Base-by-base conservation (phyloP, 1,140 invertebrate species). In the Drosophila albomicans region DNA sequence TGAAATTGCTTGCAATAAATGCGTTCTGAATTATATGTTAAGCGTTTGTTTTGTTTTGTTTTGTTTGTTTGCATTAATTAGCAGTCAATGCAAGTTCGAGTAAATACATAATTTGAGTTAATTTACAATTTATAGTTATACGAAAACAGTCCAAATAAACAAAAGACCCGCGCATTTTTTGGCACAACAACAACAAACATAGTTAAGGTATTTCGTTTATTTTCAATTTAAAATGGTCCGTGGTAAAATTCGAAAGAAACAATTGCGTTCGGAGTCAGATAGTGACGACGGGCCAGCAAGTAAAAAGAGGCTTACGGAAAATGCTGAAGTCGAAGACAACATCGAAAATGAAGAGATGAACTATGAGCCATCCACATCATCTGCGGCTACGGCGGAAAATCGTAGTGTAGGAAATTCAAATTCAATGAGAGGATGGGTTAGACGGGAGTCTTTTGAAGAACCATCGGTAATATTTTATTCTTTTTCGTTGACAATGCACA, bases 91-190 rank as follows among this genome's bases (percentile, higher is more conserved):
- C 41, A 43, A n/a, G 0, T 11, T 25, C 0, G 16, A 25, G 46
- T 25, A 20, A 25, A 25, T 49, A 25, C 7, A 15, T 13, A 13
- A 13, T 13, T 13, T 10, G 6, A 6, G 41, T 43, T 4, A 43
- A 43, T 11, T 43, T 43, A 4, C 13, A 43, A 13, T n/a, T 13
- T 5, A 43, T 43, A 13, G n/a, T 43, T 13, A 43, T 3, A 5
- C 4, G 3, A 13, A 43, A 43, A 43, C n/a, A 11, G 38, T 43
- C 41, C n/a, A 43, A 16, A 15, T 45, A 45, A 52, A 63, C 58
- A 56, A 35, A 64, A 56, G n/a, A 45, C 59, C 59, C 68, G 68
- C 68, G 59, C 68, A 64, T 56, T 56, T 70, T 51, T 41, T 10
- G 15, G 32, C 4, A 20, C 8, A 10, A 10, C 35, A 8, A 64